Percentiles rank a stretch among this genome's conserved stretches.
Evolutionary conservation across 2,797 vertebrate species (phyloP).

Genomic region (Loris lydekkerianus): DNA sequence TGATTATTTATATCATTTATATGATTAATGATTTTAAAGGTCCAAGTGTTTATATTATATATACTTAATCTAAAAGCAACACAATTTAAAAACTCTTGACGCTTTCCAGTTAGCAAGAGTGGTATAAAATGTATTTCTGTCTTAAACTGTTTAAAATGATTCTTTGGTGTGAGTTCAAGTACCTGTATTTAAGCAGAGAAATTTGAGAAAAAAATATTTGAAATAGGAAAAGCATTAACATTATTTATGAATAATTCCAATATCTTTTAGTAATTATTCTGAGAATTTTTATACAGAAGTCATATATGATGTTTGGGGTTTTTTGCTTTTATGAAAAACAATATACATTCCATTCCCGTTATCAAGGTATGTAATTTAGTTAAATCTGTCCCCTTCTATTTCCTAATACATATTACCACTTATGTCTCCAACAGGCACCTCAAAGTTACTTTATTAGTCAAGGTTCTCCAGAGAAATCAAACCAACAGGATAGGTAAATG

Average conservation of each 20-base stretch:
- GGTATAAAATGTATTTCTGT: background rate
- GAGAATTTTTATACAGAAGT: background rate
- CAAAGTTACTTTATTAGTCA: background rate
- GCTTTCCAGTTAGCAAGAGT: background rate
- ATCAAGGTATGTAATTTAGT: background rate
- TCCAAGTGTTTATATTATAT: too few relatives aligned
- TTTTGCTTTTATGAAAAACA: background rate
- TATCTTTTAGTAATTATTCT: background rate
- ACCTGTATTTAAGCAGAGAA: background rate
- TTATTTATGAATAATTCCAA: background rate
- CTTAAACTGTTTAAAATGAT: background rate
- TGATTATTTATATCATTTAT: conserved; percentile 69
- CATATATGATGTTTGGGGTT: background rate
- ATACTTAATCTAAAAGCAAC: background rate
- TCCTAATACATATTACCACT: background rate
- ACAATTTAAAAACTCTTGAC: conserved; percentile 36
- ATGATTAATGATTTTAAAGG: conserved; percentile 59
- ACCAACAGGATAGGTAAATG: background rate
- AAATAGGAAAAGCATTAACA: background rate
- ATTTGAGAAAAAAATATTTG: background rate
- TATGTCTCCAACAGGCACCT: background rate
- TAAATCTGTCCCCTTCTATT: background rate
- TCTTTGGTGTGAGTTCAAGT: background rate
- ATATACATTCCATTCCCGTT: background rate
- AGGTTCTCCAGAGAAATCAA: background rate